Evolutionary conservation across 2,888 invertebrate genomes (phyloP).

Genomic region (Theristus sp.): DNA sequence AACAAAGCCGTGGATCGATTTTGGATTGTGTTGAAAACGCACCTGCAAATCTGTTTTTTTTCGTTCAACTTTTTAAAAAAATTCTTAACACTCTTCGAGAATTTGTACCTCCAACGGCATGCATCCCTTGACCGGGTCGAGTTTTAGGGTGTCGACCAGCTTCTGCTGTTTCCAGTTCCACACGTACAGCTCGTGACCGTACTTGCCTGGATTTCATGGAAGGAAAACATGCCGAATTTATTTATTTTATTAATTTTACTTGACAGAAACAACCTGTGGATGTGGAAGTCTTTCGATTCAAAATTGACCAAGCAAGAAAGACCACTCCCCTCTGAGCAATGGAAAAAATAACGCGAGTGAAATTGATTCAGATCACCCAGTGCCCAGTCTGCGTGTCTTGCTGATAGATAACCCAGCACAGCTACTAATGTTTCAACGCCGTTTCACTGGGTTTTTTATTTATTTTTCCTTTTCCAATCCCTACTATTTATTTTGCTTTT

Average conservation of each 20-base stretch:
- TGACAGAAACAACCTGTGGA: too few species aligned
- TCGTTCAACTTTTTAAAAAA: background rate
- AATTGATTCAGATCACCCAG: too few species aligned
- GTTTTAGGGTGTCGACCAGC: slow-evolving; percentile 59
- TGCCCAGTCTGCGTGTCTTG: too few species aligned
- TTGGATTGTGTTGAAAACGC: slow-evolving; percentile 79
- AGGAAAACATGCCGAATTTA: background rate
- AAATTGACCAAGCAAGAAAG: too few species aligned
- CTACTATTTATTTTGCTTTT: background rate
- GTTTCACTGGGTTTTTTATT: too few species aligned
- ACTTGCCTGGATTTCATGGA: slow-evolving; percentile 39
- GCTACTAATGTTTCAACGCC: too few species aligned
- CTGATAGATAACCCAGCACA: too few species aligned
- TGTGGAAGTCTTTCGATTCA: too few species aligned
- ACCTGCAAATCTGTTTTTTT: slow-evolving; percentile 60
- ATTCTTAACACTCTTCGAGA: background rate
- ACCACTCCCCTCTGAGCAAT: too few species aligned
- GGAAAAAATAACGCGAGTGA: too few species aligned
- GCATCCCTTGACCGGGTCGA: slow-evolving; percentile 56
- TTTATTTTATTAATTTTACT: too few species aligned
- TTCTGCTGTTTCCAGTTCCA: slow-evolving; percentile 70
- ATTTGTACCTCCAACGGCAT: slow-evolving; percentile 59
- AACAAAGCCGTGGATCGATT: slow-evolving; percentile 63
- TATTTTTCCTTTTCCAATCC: too few species aligned
- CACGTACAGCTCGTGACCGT: slow-evolving; percentile 64